Evolutionary conservation across 1,140 invertebrate species (phyloP).

Genomic region (Drosophila pandora): DNA sequence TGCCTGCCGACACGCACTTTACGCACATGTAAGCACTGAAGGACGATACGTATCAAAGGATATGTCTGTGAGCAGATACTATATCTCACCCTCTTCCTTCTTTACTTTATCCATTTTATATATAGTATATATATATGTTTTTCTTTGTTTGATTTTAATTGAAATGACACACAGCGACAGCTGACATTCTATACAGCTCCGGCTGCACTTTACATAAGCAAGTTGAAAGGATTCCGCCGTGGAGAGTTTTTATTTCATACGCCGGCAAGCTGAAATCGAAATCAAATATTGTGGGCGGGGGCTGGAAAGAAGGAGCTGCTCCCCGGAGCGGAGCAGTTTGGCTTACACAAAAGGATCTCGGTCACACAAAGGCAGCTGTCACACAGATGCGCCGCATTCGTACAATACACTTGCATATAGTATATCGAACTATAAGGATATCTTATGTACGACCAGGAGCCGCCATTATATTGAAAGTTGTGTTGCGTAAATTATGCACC

Average conservation of each 20-base stretch:
- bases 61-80: constrained; percentile 15
- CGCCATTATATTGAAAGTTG: constrained; percentile 40
- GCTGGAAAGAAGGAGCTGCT: background rate
- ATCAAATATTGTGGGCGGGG: constrained; percentile 54
- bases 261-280: constrained; percentile 54
- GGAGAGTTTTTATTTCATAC: constrained; percentile 66
- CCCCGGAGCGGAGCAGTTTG: background rate
- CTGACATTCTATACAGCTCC: constrained; percentile 43
- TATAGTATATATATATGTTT: constrained; percentile 2
- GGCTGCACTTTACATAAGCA: constrained; percentile 45
- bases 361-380: constrained; percentile 45
- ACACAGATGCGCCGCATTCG: constrained; percentile 22
- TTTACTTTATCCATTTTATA: background rate
- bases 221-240: constrained; percentile 55
- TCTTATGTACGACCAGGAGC: constrained; percentile 15
- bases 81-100: background rate
- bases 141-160: constrained; percentile 74
- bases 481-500: constrained; percentile 63
- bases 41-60: constrained; percentile 42
- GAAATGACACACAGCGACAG: constrained; percentile 57
- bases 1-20: constrained; percentile 49
- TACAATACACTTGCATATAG: constrained; percentile 3
- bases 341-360: constrained; percentile 38
- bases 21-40: constrained; percentile 62
- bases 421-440: constrained; percentile 50